Evolutionary conservation across 2,888 invertebrate species (phyloP).

Genomic region (Syrista parreyssii): DNA sequence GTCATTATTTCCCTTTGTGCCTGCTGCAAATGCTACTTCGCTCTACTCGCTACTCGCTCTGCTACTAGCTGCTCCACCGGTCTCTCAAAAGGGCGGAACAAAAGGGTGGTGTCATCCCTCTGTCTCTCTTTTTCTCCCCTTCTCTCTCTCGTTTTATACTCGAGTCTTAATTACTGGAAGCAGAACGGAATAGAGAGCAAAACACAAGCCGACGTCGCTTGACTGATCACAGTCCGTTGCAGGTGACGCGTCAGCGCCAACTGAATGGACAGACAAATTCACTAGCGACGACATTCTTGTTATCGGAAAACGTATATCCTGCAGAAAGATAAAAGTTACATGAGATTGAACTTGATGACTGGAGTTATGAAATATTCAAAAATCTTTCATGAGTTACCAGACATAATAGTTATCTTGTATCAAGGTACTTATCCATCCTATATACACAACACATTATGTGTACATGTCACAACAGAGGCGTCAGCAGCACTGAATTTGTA

Average conservation of each 20-base stretch:
- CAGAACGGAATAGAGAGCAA: conserved; percentile 50
- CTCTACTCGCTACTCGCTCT: conserved; percentile 19
- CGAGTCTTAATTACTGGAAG: conserved; percentile 51
- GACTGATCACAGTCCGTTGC: conserved; percentile 52
- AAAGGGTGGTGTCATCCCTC: conserved; percentile 19
- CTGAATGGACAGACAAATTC: conserved; percentile 31
- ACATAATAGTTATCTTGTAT: neutral
- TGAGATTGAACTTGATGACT: neutral
- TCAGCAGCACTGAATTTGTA: conserved; percentile 38
- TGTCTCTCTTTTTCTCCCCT: conserved; percentile 20
- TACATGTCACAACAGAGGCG: neutral
- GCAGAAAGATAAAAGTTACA: neutral
- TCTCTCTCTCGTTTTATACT: conserved; percentile 33
- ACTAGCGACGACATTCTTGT: neutral
- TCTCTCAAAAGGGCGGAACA: conserved; percentile 14
- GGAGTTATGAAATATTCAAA: neutral
- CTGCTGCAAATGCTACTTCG: conserved; percentile 49
- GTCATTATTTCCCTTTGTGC: conserved; percentile 59
- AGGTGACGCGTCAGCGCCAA: conserved; percentile 47
- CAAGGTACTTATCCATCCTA: neutral
- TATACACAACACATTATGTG: neutral
- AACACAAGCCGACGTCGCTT: conserved; percentile 49
- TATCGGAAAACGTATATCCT: neutral
- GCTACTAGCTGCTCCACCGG: conserved; percentile 15
- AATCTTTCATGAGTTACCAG: neutral